Conservation (phyloP, 2,797 vertebrate species). For the Uromys caudimaculatus region DNA sequence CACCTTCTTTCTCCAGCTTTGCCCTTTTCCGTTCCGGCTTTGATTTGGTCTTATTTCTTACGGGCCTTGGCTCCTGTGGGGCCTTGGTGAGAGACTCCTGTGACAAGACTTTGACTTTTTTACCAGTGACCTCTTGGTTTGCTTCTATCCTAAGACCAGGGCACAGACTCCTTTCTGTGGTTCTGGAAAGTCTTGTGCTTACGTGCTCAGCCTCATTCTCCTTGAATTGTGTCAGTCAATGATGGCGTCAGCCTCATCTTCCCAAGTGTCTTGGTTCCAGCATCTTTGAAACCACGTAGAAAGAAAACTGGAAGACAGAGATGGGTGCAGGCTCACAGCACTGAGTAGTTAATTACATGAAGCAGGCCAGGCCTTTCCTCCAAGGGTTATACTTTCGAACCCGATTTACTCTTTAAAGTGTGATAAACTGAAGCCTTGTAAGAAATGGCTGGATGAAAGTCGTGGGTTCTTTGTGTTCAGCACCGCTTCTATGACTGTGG, state of each 20-base stretch:
- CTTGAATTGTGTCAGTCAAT: not conserved
- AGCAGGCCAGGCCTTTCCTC: not conserved
- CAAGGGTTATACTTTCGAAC: conserved; percentile 1
- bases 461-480: not conserved
- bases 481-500: not conserved
- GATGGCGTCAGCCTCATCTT: not conserved
- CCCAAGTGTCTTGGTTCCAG: not conserved
- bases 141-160: not conserved
- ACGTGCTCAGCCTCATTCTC: not conserved
- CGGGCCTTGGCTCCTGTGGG: not conserved
- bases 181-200: not conserved
- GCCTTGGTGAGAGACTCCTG: not conserved
- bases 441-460: not conserved
- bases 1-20: not conserved
- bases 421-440: not conserved
- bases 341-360: not conserved
- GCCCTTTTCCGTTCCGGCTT: not conserved
- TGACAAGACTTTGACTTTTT: not conserved
- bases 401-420: not conserved
- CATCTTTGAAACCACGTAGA: not conserved
- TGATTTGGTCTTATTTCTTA: not conserved
- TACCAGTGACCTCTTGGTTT: not conserved
- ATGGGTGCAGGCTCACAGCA: not conserved
- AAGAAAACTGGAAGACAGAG: not conserved
- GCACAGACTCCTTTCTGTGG: not conserved